phyloP scores from a whole-genome alignment of 2,888 invertebrate species.

The Synanthedon andrenaeformis region DNA sequence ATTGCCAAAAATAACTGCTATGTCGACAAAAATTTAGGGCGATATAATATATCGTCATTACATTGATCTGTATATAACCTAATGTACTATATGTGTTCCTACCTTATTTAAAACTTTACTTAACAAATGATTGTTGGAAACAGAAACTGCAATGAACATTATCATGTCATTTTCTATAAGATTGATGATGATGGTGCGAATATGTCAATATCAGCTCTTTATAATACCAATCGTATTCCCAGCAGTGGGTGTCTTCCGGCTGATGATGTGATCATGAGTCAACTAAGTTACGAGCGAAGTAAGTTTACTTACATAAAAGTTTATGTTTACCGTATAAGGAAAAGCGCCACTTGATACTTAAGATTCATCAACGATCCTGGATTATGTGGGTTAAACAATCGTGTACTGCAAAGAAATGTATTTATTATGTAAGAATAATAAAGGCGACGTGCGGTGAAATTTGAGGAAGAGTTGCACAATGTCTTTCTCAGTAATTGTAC shows the following conservation, averaged over 20 bases:
- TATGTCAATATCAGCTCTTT: neutral
- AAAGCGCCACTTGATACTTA: neutral
- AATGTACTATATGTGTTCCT: no score
- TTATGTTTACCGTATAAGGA: neutral
- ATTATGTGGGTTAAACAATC: neutral
- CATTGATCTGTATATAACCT: no score
- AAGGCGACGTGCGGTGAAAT: conserved; percentile 11
- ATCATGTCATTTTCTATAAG: no score
- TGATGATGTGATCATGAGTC: neutral
- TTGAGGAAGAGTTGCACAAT: conserved; percentile 20
- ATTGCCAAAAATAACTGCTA: no score
- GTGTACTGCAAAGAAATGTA: neutral
- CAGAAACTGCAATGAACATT: no score
- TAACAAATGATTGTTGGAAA: no score
- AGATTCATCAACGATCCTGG: neutral
- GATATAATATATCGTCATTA: no score
- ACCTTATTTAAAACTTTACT: no score
- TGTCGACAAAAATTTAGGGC: no score
- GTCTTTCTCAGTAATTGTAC: conserved; percentile 15
- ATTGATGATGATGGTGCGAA: neutral
- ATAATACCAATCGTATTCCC: no score
- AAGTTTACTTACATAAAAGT: neutral
- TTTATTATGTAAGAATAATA: neutral
- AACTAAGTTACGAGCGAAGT: neutral
- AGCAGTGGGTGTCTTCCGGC: no score